Evolutionary conservation across 2,888 invertebrate genomes (phyloP).

Genomic region (Eulithis testata): DNA sequence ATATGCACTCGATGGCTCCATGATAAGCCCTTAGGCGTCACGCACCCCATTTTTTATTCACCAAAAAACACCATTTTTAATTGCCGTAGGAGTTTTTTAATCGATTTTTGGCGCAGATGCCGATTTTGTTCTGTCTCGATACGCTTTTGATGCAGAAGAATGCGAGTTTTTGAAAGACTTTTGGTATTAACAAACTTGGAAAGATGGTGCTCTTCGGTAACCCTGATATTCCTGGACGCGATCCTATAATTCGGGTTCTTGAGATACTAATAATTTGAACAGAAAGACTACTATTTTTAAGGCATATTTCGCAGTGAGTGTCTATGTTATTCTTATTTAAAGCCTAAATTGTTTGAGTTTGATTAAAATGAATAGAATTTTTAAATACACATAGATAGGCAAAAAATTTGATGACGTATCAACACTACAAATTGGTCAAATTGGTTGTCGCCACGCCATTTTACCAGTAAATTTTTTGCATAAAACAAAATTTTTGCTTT

Average conservation of each 20-base stretch:
- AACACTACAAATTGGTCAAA: background rate
- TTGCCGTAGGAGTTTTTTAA: conserved; percentile 65
- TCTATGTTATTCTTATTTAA: no score
- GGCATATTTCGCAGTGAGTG: no score
- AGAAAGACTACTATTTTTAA: no score
- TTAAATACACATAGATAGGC: no score
- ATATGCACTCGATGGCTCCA: conserved; percentile 61
- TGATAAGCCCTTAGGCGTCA: conserved; percentile 68
- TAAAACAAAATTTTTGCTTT: conserved; percentile 3
- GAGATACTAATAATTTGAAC: no score
- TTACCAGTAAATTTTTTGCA: background rate
- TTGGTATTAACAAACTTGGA: background rate
- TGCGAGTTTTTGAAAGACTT: conserved; percentile 4
- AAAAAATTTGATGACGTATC: background rate
- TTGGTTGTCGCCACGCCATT: background rate
- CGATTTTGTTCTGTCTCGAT: conserved; percentile 35
- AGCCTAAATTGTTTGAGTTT: no score
- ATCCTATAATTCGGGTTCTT: no score
- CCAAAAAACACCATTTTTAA: conserved; percentile 63
- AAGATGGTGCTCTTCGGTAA: no score
- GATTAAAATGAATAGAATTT: no score
- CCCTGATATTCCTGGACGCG: no score
- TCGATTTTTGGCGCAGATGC: conserved; percentile 46
- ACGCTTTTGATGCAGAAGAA: conserved; percentile 18
- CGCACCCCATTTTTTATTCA: conserved; percentile 52